Evolutionary conservation across 2,797 vertebrate genomes (phyloP).

Genomic region (Echiichthys vipera): DNA sequence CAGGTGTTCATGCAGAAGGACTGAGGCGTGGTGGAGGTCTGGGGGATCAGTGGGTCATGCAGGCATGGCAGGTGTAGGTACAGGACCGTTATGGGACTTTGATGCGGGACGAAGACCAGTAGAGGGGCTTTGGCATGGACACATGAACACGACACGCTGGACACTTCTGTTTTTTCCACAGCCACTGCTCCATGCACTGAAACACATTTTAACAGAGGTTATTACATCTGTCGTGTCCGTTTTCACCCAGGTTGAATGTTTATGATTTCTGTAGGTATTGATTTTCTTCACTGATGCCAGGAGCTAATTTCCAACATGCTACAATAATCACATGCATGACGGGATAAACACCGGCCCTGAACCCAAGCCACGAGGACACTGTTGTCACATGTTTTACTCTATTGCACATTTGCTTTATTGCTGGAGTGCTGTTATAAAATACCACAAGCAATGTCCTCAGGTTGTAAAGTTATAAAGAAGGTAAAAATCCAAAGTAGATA

Average conservation of each 20-base stretch:
- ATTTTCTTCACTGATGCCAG: constrained; percentile 46
- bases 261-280: constrained; percentile 29
- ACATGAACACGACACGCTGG: constrained; percentile 61
- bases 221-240: not conserved
- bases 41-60: constrained; percentile 33
- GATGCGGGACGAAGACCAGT: constrained; percentile 69
- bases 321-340: not conserved
- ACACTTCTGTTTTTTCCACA: constrained; percentile 75
- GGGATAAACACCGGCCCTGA: too few relatives aligned
- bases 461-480: not conserved
- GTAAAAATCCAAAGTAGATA: not conserved
- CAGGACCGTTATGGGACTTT: constrained; percentile 69
- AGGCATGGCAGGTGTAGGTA: constrained; percentile 7
- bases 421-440: not conserved
- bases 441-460: not conserved
- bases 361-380: too few relatives aligned
- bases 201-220: constrained; percentile 62
- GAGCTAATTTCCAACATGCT: constrained; percentile 56
- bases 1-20: constrained; percentile 29
- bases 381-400: not conserved
- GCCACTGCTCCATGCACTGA: constrained; percentile 78
- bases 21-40: constrained; percentile 7
- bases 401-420: not conserved
- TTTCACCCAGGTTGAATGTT: not conserved
- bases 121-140: constrained; percentile 63